Percentiles rank a stretch among this genome's conserved stretches.
phyloP scores from a whole-genome alignment of 64 coral and sea anemone species.

The Porites lutea region DNA sequence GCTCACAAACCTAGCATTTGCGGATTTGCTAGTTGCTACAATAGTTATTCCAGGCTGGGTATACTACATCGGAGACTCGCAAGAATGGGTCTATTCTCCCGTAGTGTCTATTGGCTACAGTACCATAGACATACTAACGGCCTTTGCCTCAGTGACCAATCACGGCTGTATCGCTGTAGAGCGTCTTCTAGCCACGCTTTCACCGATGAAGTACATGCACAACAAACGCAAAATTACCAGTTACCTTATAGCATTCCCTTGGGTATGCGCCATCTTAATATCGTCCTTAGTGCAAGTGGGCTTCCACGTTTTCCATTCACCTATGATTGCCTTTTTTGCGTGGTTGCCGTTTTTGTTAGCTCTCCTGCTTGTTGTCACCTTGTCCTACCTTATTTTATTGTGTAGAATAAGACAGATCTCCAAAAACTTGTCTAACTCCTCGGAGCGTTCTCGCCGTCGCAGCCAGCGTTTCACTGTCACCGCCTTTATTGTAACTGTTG shows the following conservation, averaged over 20 bases:
- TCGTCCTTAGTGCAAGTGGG: neutral
- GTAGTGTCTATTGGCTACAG: neutral
- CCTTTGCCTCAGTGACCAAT: conserved; percentile 43
- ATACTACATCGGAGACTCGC: neutral
- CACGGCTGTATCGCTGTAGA: conserved; percentile 60
- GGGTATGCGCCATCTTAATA: neutral
- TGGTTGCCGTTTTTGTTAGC: conserved; percentile 25
- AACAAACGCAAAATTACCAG: neutral
- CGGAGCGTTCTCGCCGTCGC: neutral
- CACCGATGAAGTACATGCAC: conserved; percentile 31
- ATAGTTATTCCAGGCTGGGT: conserved; percentile 23
- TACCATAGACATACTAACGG: conserved; percentile 12
- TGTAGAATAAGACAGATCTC: neutral
- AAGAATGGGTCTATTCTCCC: neutral
- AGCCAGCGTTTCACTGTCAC: conserved; percentile 23
- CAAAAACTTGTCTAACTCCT: neutral
- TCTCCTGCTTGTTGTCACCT: neutral
- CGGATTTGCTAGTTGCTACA: conserved; percentile 43
- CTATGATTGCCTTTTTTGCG: conserved; percentile 25
- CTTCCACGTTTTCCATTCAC: neutral
- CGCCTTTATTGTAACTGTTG: neutral
- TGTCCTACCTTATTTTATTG: conserved; percentile 2
- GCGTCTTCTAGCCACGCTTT: conserved; percentile 31
- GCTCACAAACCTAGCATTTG: conserved; percentile 49
- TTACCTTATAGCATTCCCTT: neutral